phyloP scores from a whole-genome alignment of 2,113 vertebrate genomes.

The Odontesthes bonariensis region DNA sequence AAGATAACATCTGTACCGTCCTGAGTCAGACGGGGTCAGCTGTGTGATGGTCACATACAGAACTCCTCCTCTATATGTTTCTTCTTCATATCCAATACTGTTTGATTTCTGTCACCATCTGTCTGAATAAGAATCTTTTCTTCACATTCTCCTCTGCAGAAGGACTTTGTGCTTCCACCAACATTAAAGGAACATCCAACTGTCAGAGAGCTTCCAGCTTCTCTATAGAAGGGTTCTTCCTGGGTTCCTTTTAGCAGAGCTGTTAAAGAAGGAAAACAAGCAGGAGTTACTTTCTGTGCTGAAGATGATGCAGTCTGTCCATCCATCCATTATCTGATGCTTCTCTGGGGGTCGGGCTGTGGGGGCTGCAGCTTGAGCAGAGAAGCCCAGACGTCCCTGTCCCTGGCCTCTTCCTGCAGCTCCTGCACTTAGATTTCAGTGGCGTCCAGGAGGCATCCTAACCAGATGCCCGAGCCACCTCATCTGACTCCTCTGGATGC shows the following conservation, averaged over 20 bases:
- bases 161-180: rapidly evolving
- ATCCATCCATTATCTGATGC: too few relatives aligned
- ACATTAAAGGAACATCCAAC: rapidly evolving
- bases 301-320: neutral
- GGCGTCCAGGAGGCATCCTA: too few relatives aligned
- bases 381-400: too few relatives aligned
- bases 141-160: rapidly evolving
- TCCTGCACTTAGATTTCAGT: too few relatives aligned
- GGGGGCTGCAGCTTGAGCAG: too few relatives aligned
- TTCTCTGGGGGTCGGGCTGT: too few relatives aligned
- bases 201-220: neutral
- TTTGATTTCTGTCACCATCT: neutral
- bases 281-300: neutral
- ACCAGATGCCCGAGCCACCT: too few relatives aligned
- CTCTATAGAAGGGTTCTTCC: too few relatives aligned
- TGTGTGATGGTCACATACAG: constrained; percentile 12
- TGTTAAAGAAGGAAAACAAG: neutral
- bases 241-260: too few relatives aligned
- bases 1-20: neutral
- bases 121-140: neutral
- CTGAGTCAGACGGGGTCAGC: constrained; percentile 10
- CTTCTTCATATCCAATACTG: neutral
- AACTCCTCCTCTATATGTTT: neutral
- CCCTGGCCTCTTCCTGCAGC: too few relatives aligned
- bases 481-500: too few relatives aligned